A percentile compares a stretch with the other conserved stretches of the same genome.
Evolutionary conservation across 1,140 invertebrate genomes (phyloP).

Genomic region (Oedothorax gibbosus): DNA sequence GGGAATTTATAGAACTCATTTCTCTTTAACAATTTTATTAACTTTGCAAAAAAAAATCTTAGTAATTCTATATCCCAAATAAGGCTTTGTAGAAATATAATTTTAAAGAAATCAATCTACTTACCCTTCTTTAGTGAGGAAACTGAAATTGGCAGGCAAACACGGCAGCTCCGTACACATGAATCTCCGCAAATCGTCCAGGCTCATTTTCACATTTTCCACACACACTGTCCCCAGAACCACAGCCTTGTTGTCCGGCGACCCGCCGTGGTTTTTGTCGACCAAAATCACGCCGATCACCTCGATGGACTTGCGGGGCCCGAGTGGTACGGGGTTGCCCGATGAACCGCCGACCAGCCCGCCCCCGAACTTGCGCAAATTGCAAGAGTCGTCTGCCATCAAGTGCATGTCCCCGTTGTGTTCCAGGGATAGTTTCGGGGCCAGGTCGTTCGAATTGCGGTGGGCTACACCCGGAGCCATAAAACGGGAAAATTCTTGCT

Average conservation of each 20-base stretch:
- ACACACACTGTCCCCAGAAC: conserved; percentile 56
- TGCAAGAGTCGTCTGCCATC: too few relatives aligned
- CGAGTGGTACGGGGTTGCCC: not conserved
- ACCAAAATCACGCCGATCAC: conserved; percentile 44
- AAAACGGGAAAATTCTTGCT: too few relatives aligned
- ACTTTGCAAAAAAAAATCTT: too few relatives aligned
- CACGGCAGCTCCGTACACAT: conserved; percentile 58
- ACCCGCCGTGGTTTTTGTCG: conserved; percentile 38
- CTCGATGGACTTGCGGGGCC: conserved; percentile 19
- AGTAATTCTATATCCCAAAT: too few relatives aligned
- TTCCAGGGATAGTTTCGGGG: too few relatives aligned
- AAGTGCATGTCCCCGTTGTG: too few relatives aligned
- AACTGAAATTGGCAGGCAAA: conserved; percentile 64
- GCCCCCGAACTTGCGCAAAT: too few relatives aligned
- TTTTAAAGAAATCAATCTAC: conserved; percentile 13
- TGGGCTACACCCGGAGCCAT: too few relatives aligned
- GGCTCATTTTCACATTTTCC: conserved; percentile 5
- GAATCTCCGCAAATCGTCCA: conserved; percentile 50
- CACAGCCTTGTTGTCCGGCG: not conserved
- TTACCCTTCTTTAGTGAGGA: conserved; percentile 66
- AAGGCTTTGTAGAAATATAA: not conserved
- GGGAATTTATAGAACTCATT: too few relatives aligned
- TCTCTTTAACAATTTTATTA: too few relatives aligned
- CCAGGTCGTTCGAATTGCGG: too few relatives aligned
- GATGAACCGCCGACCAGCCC: not conserved